Base-by-base conservation (phyloP, 2,888 invertebrate species). In the Agrochola circellaris region DNA sequence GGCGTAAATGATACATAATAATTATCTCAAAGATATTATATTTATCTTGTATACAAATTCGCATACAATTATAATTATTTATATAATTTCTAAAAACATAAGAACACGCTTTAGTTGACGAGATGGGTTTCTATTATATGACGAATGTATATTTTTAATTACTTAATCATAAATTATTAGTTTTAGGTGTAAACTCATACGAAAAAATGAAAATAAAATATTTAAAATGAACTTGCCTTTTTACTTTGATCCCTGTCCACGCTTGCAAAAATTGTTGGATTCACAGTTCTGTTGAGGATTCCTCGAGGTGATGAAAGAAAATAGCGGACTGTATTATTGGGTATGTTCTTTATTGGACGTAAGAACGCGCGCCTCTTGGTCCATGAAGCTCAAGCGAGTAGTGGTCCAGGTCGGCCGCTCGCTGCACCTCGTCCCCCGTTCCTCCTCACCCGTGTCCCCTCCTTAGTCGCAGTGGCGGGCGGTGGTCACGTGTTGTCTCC, bases 181-280 rank as follows among this genome's bases (percentile, higher is more conserved):
- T 87, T 90, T 85, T 90, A 92, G 90, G 86, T 88, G 85, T 91
- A 91, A 90, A 85, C 82, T 90, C 85, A 87, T 90, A 88, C 85
- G 86, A 89, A 90, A 88, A 85, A 90, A 88, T 85, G 84, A 89
- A 92, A 84, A 84, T 86, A 88, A 90, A 83, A 87, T 84, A 84
- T 82, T 81, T 79, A 87, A 91, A 90, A 87, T 73, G 23, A 62
- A 75, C 23, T 2, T 54, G 60, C 8, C 0, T 51, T 64, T 51
- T 38, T 54, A 73, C 11, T 83, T 83, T 82, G 1, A 30, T 2
- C 38, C 23, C 54, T 69, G 69, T 67, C 45, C 45, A 17, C n/a
- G 26, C 26, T 58, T 58, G n/a, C 2, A 34, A 62, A 23, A 34
- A 23, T 3, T 7, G 7, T 13, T 34, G n/a, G 17, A 38, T 9